Percentiles rank a stretch among this genome's conserved stretches.
Conservation (phyloP, 2,113 vertebrate genomes). For the Pterophyllum scalare region DNA sequence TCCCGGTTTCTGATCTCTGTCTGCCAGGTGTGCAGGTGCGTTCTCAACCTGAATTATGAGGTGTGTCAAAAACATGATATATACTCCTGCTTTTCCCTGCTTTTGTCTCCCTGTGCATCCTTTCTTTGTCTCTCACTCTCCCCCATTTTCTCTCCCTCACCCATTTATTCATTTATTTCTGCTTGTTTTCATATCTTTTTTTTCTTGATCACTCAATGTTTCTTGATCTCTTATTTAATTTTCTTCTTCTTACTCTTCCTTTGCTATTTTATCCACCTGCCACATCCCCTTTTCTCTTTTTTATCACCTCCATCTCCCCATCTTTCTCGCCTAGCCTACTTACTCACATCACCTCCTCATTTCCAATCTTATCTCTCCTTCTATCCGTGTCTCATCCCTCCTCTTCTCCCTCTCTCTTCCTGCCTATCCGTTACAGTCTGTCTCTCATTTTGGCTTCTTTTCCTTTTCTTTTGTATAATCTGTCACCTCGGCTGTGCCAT, state of each 20-base stretch:
- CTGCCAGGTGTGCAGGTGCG: conserved; percentile 1
- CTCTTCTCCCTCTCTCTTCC: background rate
- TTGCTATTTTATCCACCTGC: background rate
- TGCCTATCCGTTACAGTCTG: conserved; percentile 20
- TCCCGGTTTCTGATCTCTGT: conserved; percentile 12
- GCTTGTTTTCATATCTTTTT: background rate
- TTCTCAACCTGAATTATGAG: background rate
- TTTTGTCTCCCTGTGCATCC: background rate
- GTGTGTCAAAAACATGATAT: background rate
- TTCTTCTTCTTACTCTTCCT: background rate
- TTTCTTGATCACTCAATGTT: background rate
- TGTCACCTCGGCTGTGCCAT: background rate
- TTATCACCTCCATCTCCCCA: background rate
- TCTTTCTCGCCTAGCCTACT: conserved; percentile 23
- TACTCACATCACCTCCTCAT: background rate
- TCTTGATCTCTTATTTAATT: too few species aligned
- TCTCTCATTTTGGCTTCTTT: conserved; percentile 10
- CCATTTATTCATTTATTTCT: background rate
- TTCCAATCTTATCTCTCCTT: conserved; percentile 19
- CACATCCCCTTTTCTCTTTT: background rate
- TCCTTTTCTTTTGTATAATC: conserved; percentile 10
- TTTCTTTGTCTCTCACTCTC: background rate
- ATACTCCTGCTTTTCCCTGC: background rate
- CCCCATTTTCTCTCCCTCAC: background rate
- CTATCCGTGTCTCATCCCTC: background rate